Base-by-base conservation (phyloP, 2,113 vertebrate genomes). In the Leiothrix lutea region DNA sequence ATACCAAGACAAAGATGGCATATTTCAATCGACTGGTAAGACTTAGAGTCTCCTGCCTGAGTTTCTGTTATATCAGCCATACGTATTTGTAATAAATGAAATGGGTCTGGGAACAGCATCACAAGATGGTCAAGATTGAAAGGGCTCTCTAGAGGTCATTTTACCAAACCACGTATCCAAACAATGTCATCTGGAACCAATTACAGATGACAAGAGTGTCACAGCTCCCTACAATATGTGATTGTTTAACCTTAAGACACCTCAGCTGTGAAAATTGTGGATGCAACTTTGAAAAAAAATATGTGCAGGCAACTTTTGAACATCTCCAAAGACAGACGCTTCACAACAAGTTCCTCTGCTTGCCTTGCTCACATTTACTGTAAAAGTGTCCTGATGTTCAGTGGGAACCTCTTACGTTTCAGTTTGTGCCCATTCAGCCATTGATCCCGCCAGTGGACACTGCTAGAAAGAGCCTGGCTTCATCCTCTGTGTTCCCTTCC, bases 211-310 rank as follows among this genome's bases (percentile, higher is more conserved):
- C 56, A 96, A 77, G 25, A 92, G 54, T 78, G 69, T 58, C 80
- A 82, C 69, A 92, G 26, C 33, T 97, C 47, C 70, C 36, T 72
- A 22, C 69, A 80, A 47, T 44, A 17, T 12, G 3, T 90, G 61
- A 92, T 95, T 97, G 77, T 93, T 98, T 97, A 97, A 97, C 87
- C 86, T 92, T 88, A 96, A 97, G 67, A 91, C 85, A 94, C 84
- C 78, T 97, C 88, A 87, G 75, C 66, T 97, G 83, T 96, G 95
- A 97, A 98, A 97, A 96, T 20, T 60, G 79, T 85, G 40, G 79
- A 89, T 93, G n/a, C 29, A 97, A 94, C 95, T 97, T 97, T 64
- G 83, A 5, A 48, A 78, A 44, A 24, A 50, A 2, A 56, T 5
- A 21, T 11, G 4, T 54, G 8, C 33, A 45, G n/a, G 40, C 9